Evolutionary conservation across 2,888 invertebrate species (phyloP), one percentile per base, ranked within the genome.

Genomic region (Orchesella flavescens): DNA sequence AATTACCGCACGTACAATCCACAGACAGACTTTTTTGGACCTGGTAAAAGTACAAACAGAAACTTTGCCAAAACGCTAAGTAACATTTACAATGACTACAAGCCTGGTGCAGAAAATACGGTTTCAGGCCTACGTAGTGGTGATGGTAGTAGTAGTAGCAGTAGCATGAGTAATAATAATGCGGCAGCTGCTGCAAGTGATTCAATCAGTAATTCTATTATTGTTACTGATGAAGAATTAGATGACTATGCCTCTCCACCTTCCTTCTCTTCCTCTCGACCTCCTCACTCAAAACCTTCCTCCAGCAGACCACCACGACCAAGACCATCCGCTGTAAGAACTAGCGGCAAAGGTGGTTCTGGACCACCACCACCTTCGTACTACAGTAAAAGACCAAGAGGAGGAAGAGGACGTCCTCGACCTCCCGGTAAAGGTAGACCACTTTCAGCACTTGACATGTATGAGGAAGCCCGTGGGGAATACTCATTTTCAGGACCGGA

Each of bases 51-150:
- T 23, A 66, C 55, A 44, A 66, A 61, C 23, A 73, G 66, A 13
- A 73, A 68, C 59, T 81, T 81, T 81, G 74, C 81, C 4, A 81
- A 74, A 44, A 81, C 81, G 17, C 43, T 81, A 23, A 69, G 69
- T 43, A 75, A 17, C 43, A n/a, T 81, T 68, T 81, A 81, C 63
- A 81, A 75, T 53, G 81, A 81, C 63, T 81, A 81, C 75, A 68
- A 81, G 44, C 81, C 81, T 34, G 80, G 68, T 43, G 74, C 17
- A 17, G 75, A 81, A 34, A 81, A 81, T 24, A 23, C 24, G 17
- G 15, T 57, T n/a, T 65, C 59, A 5, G 65, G 61, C 43, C 43
- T 61, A 34, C 13, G 13, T 59, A 44, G 43, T 57, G 44, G 34
- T 73, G 15, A 21, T 44, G 59, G 71, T 72, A 15, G 9, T 34